phyloP scores from a whole-genome alignment of 1,140 invertebrate genomes.

The Aleiodes sp. region DNA sequence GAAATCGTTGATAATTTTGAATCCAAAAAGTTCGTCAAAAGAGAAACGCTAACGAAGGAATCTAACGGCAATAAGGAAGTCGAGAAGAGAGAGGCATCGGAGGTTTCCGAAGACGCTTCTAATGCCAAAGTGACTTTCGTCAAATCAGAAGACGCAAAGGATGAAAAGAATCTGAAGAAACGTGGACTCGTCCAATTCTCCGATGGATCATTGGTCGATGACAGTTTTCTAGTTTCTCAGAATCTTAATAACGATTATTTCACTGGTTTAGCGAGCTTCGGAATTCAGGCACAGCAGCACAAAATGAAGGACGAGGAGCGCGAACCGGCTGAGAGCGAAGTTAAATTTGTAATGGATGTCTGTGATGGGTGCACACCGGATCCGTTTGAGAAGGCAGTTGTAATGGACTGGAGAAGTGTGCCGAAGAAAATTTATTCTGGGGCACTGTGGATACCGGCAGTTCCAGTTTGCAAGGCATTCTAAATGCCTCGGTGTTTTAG shows the following conservation, averaged over 20 bases:
- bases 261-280: slow-evolving; percentile 74
- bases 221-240: slow-evolving; percentile 64
- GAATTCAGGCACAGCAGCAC: slow-evolving; percentile 68
- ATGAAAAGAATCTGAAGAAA: slow-evolving; percentile 40
- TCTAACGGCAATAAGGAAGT: neutral
- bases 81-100: slow-evolving; percentile 2
- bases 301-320: slow-evolving; percentile 71
- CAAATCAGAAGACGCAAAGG: neutral
- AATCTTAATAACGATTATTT: slow-evolving; percentile 57
- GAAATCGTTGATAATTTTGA: slow-evolving; percentile 12
- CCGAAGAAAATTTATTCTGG: slow-evolving; percentile 79
- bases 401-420: slow-evolving; percentile 78
- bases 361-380: slow-evolving; percentile 78
- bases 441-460: slow-evolving; percentile 73
- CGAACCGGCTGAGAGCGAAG: slow-evolving; percentile 85
- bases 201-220: slow-evolving; percentile 74
- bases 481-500: slow-evolving; percentile 56
- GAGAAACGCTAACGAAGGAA: slow-evolving; percentile 23
- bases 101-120: too few species aligned
- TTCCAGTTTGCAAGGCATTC: slow-evolving; percentile 76
- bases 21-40: slow-evolving; percentile 37
- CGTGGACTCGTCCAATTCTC: slow-evolving; percentile 70
- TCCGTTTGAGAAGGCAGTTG: slow-evolving; percentile 79
- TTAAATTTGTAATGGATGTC: slow-evolving; percentile 78
- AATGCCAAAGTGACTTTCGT: too few species aligned